Conservation (phyloP, 2,113 vertebrate species). For the Regulus satrapa region DNA sequence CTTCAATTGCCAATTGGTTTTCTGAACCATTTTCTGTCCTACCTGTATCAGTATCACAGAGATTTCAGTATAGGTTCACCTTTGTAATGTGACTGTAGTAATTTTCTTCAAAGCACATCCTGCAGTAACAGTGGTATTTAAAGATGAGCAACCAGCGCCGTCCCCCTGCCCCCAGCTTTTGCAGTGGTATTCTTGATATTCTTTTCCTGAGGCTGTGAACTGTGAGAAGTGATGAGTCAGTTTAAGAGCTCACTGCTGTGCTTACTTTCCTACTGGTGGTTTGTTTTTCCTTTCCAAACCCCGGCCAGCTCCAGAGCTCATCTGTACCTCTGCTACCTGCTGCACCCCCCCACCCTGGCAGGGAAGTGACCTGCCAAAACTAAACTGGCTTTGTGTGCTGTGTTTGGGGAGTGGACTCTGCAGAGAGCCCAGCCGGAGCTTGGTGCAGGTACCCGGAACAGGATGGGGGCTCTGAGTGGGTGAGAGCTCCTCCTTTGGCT, state of each 20-base stretch:
- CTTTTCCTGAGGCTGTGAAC: neutral
- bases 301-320: neutral
- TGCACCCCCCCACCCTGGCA: neutral
- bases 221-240: neutral
- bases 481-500: neutral
- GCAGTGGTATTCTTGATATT: neutral
- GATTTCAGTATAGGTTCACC: too few relatives aligned
- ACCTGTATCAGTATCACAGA: neutral
- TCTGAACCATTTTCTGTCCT: neutral
- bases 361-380: neutral
- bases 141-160: neutral
- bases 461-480: neutral
- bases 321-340: neutral
- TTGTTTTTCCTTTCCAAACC: neutral
- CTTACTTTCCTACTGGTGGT: neutral
- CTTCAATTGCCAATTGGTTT: neutral
- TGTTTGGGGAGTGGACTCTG: neutral
- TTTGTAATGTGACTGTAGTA: neutral
- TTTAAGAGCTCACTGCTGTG: neutral
- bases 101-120: neutral
- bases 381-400: neutral
- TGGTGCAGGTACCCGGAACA: neutral
- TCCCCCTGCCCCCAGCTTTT: neutral
- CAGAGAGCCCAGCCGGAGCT: neutral
- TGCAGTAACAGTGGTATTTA: neutral